Conservation (phyloP, 2,113 vertebrate genomes). For the cattle (Bos taurus) region ARS-UCD2.0 NC_037349.1:58351501-58352000, state of each 20-base stretch:
- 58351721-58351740: background rate
- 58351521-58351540: no score
- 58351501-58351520: background rate
- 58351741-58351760: rapidly evolving
- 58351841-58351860: no score
- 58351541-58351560: background rate
- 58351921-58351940: rapidly evolving
- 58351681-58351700: background rate
- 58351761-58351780: background rate
- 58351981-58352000: background rate
- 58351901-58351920: background rate
- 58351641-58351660: background rate
- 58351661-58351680: background rate
- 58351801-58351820: background rate
- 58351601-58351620: background rate
- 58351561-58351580: background rate
- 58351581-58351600: background rate
- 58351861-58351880: no score
- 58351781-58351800: background rate
- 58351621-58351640: background rate
- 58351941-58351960: rapidly evolving
- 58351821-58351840: background rate
- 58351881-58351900: rapidly evolving
- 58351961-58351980: background rate
- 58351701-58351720: rapidly evolving